Conservation (phyloP, 2,113 vertebrate genomes). For the Oriolus oriolus region DNA sequence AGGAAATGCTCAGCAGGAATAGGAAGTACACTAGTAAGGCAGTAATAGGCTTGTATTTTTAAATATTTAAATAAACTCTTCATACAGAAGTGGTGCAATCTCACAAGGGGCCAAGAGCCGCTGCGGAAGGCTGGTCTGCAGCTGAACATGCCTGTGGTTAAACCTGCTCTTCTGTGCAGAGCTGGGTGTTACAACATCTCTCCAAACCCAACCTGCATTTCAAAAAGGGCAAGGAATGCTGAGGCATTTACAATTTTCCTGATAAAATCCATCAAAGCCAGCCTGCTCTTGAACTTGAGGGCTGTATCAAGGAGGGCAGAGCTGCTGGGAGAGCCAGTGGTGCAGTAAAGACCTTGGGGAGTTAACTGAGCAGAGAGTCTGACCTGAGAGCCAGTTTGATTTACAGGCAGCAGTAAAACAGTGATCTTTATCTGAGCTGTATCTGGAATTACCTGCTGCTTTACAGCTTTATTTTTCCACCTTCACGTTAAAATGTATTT, state of each 20-base stretch:
- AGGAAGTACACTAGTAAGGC: slow-evolving; percentile 24
- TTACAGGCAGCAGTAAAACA: background rate
- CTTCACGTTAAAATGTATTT: background rate
- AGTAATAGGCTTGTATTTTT: slow-evolving; percentile 58
- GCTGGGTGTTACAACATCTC: background rate
- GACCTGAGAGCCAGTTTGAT: background rate
- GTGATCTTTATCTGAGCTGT: background rate
- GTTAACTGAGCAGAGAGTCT: background rate
- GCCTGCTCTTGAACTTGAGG: background rate
- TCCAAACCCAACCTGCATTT: background rate
- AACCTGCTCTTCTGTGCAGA: background rate
- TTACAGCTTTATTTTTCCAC: background rate
- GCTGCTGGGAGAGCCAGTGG: background rate
- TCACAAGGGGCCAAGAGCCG: background rate
- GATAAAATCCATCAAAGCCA: background rate
- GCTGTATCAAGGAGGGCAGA: background rate
- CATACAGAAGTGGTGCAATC: slow-evolving; percentile 32
- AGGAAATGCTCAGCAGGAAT: slow-evolving; percentile 32
- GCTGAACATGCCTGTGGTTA: background rate
- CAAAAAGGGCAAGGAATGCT: background rate
- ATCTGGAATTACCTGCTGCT: background rate
- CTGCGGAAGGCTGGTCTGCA: background rate
- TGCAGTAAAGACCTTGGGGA: background rate
- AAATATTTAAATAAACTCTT: slow-evolving; percentile 47
- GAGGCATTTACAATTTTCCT: background rate